Evolutionary conservation across 2,113 vertebrate species (phyloP), one percentile per base, ranked within the genome.

Genomic region (Nycticebus coucang): DNA sequence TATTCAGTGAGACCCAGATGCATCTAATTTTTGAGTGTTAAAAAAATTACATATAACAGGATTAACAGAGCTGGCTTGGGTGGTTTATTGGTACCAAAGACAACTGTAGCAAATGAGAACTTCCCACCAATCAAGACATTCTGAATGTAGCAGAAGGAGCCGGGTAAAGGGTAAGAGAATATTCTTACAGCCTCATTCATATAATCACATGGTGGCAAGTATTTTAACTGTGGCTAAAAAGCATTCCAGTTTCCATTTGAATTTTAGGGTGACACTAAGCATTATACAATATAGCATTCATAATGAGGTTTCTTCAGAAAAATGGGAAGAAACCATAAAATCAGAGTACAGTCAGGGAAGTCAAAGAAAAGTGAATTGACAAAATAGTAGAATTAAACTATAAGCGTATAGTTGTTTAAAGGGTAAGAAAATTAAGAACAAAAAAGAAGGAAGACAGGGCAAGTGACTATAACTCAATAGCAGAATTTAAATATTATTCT

Each of bases 401-500:
- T 30, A 79, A 62, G 37, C 78, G 72, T 7, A 66, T 0, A 71
- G n/a, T 87, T 91, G 66, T 50, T 45, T 57, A 78, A 84, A 92
- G 62, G 94, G 75, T 45, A 75, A 37, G 30, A 82, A 68, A 82
- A 84, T 22, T 60, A 19, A 78, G 14, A 72, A 62, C 10, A 2
- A 45, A 62, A 62, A 78, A 62, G 60, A 89, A 86, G 41, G 35
- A 22, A 79, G 59, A 64, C n/a, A n/a, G 50, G n/a, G 41, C 69
- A n/a, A 80, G 26, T 57, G 28, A 93, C 77, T 45, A 19, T 19
- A 89, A 88, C 78, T 86, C 72, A 88, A 41, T 2, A 41, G 6
- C 7, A 85, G 69, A 87, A 96, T 71, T 85, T 85, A 87, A 94
- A 80, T 35, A 83, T 50, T 81, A 74, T 4, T 64, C 24, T 90